Conservation (phyloP, 2,888 invertebrate genomes). For the Stegana nigrithorax region DNA sequence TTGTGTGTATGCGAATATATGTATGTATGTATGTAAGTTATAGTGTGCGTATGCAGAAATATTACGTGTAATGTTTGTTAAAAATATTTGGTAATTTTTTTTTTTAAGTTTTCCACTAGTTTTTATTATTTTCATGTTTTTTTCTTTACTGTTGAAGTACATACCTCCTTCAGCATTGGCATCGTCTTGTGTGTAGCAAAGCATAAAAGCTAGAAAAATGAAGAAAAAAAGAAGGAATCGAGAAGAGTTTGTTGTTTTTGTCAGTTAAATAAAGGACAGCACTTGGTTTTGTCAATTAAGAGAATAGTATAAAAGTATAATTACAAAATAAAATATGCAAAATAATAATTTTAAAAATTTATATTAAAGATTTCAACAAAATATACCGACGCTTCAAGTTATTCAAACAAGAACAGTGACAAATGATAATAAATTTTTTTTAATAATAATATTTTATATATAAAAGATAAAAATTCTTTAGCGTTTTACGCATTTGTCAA, state of each 20-base stretch:
- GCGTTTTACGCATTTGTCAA: too few relatives aligned
- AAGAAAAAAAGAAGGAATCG: slow-evolving; percentile 51
- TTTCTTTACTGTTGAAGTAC: slow-evolving; percentile 64
- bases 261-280: slow-evolving; percentile 82
- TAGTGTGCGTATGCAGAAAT: not conserved
- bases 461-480: too few relatives aligned
- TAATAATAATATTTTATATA: not conserved
- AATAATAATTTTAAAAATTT: not conserved
- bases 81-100: too few relatives aligned
- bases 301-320: too few relatives aligned
- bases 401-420: not conserved
- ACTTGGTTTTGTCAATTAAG: not conserved
- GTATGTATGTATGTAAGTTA: too few relatives aligned
- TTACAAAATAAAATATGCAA: not conserved
- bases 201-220: slow-evolving; percentile 87
- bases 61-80: too few relatives aligned
- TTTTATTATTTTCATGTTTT: not conserved
- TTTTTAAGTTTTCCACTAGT: not conserved
- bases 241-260: slow-evolving; percentile 61
- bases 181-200: slow-evolving; percentile 94
- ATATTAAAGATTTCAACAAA: not conserved
- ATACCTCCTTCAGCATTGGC: slow-evolving; percentile 92
- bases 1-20: too few relatives aligned
- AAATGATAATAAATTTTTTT: not conserved
- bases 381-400: too few relatives aligned